Evolutionary conservation across 1,140 invertebrate genomes (phyloP).

Genomic region (Drosophila melanogaster): DNA sequence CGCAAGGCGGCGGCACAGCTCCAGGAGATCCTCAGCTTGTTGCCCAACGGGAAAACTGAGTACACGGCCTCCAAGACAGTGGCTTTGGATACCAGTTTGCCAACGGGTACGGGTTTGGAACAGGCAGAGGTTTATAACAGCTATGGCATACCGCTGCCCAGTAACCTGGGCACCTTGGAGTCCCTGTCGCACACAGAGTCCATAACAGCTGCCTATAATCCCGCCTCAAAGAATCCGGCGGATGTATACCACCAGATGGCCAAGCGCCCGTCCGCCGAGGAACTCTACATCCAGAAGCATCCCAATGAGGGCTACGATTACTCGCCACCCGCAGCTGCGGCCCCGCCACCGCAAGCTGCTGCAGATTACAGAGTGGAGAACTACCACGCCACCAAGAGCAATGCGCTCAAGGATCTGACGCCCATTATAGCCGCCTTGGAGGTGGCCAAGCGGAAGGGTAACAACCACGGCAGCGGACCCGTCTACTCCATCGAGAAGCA

Average conservation of each 20-base stretch:
- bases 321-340: conserved; percentile 30
- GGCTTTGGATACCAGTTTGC: conserved; percentile 52
- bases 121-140: conserved; percentile 64
- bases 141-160: conserved; percentile 68
- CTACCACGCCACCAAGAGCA: conserved; percentile 70
- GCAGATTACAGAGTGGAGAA: conserved; percentile 68
- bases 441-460: conserved; percentile 70
- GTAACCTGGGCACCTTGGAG: conserved; percentile 74
- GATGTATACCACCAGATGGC: conserved; percentile 82
- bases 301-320: conserved; percentile 82
- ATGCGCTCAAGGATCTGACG: conserved; percentile 70
- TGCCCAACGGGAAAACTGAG: conserved; percentile 79
- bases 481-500: conserved; percentile 78
- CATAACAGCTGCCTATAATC: conserved; percentile 76
- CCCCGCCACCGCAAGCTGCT: neutral
- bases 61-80: conserved; percentile 80
- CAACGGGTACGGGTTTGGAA: conserved; percentile 43
- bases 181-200: conserved; percentile 81
- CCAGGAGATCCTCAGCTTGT: conserved; percentile 75
- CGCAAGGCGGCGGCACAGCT: conserved; percentile 71
- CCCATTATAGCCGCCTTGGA: conserved; percentile 81
- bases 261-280: conserved; percentile 68
- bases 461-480: conserved; percentile 21
- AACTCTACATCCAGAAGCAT: conserved; percentile 76
- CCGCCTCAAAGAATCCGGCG: conserved; percentile 43